Evolutionary conservation across 2,797 vertebrate species (phyloP).

Genomic region (Muraenolepis orangiensis): DNA sequence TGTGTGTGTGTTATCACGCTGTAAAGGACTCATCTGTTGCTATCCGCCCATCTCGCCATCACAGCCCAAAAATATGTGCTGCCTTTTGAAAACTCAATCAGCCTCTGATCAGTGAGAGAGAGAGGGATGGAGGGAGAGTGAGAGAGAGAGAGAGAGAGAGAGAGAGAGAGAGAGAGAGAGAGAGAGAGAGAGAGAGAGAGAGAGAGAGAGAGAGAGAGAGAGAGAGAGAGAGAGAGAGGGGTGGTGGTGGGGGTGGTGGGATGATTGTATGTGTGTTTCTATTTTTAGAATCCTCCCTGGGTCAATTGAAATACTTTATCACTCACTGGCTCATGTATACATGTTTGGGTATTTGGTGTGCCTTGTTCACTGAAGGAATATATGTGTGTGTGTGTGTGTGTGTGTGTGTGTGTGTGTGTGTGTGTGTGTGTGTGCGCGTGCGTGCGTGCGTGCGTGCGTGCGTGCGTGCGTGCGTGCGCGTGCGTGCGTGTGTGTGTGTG

Average conservation of each 20-base stretch:
- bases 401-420: too few relatives aligned
- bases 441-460: too few relatives aligned
- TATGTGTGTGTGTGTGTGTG: too few relatives aligned
- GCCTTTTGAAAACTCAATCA: slow-evolving; percentile 24
- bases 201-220: not conserved
- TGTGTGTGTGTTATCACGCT: slow-evolving; percentile 24
- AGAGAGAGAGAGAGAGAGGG: not conserved
- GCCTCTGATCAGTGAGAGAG: slow-evolving; percentile 7
- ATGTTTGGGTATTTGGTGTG: too few relatives aligned
- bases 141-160: slow-evolving; percentile 5
- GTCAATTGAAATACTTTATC: slow-evolving; percentile 12
- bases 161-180: not conserved
- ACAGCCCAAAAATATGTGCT: slow-evolving; percentile 12
- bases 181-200: not conserved
- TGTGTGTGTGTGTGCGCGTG: too few relatives aligned
- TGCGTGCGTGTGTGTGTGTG: not conserved
- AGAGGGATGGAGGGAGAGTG: not conserved
- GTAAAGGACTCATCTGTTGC: slow-evolving; percentile 41
- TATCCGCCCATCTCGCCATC: slow-evolving; percentile 47
- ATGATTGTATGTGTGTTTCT: not conserved
- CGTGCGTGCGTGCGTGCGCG: too few relatives aligned
- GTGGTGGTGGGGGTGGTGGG: not conserved
- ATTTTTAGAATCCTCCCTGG: slow-evolving; percentile 1
- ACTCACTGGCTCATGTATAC: not conserved
- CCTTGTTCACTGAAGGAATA: too few relatives aligned